phyloP scores from a whole-genome alignment of 2,113 vertebrate species.

The Muntiacus muntjak region DNA sequence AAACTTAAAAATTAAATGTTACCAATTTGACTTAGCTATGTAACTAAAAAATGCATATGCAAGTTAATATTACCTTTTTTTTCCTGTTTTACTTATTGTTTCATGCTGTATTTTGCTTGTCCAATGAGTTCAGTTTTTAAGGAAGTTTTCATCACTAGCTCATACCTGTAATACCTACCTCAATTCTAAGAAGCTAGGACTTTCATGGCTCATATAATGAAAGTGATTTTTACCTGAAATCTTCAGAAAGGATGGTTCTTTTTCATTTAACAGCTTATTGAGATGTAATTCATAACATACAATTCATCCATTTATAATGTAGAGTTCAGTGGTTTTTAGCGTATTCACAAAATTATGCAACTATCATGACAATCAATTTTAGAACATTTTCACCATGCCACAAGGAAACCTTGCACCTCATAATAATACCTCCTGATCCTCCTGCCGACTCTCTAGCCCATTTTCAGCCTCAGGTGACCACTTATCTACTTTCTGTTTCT shows the following conservation, averaged over 20 bases:
- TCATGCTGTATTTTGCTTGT: neutral
- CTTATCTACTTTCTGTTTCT: neutral
- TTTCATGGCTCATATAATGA: neutral
- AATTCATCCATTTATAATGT: neutral
- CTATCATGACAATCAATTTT: neutral
- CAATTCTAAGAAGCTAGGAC: neutral
- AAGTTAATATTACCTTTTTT: neutral
- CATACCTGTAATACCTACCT: neutral
- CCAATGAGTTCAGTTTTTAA: neutral
- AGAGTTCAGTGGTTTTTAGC: neutral
- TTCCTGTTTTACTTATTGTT: neutral
- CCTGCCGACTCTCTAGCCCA: accelerated
- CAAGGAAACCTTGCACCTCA: neutral
- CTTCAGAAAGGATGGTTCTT: neutral
- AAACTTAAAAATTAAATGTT: neutral
- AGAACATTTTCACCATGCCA: neutral
- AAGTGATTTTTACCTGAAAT: neutral
- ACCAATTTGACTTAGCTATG: neutral
- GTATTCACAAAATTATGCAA: neutral
- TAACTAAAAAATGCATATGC: neutral
- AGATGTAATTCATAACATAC: neutral
- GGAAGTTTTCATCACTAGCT: neutral
- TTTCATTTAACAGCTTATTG: neutral
- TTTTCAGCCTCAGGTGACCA: neutral
- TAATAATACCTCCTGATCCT: neutral